Percentiles rank a stretch among this genome's conserved stretches.
Evolutionary conservation across 2,113 vertebrate genomes (phyloP).

Genomic region (Sorex fumeus): DNA sequence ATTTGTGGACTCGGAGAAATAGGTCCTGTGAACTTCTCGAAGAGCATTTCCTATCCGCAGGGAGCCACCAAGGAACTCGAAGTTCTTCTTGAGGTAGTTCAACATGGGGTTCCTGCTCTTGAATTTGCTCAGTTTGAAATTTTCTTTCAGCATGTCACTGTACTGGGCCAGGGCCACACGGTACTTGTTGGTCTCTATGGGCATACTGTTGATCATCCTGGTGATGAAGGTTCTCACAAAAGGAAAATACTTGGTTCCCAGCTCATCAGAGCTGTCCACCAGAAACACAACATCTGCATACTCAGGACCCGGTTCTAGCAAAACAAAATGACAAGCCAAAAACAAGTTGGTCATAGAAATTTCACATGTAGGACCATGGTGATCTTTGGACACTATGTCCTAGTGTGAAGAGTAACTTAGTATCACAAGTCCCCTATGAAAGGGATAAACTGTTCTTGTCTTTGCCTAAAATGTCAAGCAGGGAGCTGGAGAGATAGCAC

Average conservation of each 20-base stretch:
- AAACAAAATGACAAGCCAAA: slow-evolving; percentile 54
- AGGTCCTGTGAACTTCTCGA: slow-evolving; percentile 63
- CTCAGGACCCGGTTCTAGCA: slow-evolving; percentile 68
- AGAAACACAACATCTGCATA: slow-evolving; percentile 86
- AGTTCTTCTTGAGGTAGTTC: slow-evolving; percentile 84
- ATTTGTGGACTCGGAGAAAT: slow-evolving; percentile 68
- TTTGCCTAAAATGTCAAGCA: slow-evolving; percentile 9
- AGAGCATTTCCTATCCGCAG: slow-evolving; percentile 81
- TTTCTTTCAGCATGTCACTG: slow-evolving; percentile 68
- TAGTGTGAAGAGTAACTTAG: neutral
- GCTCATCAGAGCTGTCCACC: slow-evolving; percentile 82
- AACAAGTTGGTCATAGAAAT: neutral
- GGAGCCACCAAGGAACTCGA: slow-evolving; percentile 74
- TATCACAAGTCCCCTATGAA: neutral
- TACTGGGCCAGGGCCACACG: slow-evolving; percentile 86
- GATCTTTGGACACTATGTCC: neutral
- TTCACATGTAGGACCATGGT: neutral
- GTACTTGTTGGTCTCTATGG: slow-evolving; percentile 80
- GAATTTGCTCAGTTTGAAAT: slow-evolving; percentile 82
- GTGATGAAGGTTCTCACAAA: slow-evolving; percentile 79
- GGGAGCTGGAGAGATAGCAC: too few relatives aligned
- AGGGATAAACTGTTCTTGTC: neutral
- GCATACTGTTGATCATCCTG: slow-evolving; percentile 78
- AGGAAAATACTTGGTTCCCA: slow-evolving; percentile 77
- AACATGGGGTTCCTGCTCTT: slow-evolving; percentile 80